Evolutionary conservation across 35 echinoderm and acorn worm genomes (phyloP), one percentile per base, ranked within the genome.

Genomic region (Stichopus chloronotus): DNA sequence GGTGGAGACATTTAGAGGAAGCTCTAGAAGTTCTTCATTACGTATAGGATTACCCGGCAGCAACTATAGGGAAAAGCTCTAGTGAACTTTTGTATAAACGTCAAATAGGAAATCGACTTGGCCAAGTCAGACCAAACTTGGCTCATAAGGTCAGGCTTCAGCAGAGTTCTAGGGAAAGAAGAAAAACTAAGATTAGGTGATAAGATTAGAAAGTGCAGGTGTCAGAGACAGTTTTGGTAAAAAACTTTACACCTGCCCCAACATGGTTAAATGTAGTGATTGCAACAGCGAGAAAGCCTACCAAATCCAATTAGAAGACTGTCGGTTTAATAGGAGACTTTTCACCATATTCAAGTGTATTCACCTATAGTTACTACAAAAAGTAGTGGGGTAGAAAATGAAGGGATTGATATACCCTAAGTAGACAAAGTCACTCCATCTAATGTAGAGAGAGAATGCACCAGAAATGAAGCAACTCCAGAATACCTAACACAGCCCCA

Each of bases 1-100:
- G 86, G 55, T 61, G 25, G 69, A 24, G 72, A 14, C 9, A 12
- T 92, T 21, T 52, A 91, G 84, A 79, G 72, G 72, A 21, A 76
- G 4, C 7, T 17, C 6, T 5, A 21, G 6, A 76, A 25, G 52
- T 21, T 78, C 52, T 78, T 25, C 21, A 78, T 22, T 9, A 78
- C 14, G 11, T n/a, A 78, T 43, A 78, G 76, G 52, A 24, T 78
- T 7, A n/a, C n/a, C 8, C 76, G 7, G 3, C 12, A 78, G 16
- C 76, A 78, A 78, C 76, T 43, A 22, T 43, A 23, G 76, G 76
- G 6, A 78, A 78, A 22, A 22, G n/a, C 20, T 43, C 76, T 9
- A 22, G 76, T 5, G 76, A 78, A 17, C 8, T 43, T 43, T 24
- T 24, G 6, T 24, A 76, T 7, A 3, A 17, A 3, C 7, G 4